Evolutionary conservation across 2,888 invertebrate species (phyloP), one percentile per base, ranked within the genome.

Genomic region (Germaria angustata): DNA sequence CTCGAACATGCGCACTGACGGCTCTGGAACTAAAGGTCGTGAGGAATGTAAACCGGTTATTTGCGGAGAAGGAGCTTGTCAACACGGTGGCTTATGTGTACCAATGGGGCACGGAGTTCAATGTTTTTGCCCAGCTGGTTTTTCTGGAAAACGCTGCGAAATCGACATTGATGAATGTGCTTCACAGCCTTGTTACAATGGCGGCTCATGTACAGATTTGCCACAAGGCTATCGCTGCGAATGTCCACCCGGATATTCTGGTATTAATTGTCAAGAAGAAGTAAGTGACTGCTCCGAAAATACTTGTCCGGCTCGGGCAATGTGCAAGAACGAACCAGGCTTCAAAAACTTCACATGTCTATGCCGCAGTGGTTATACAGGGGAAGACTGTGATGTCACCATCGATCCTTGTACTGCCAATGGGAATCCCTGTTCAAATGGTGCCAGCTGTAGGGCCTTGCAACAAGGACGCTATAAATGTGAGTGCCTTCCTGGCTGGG

Each of bases 401-500:
- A 96, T 97, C 86, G 96, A 97, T 92, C 97, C 97, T 1, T 97
- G 97, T 89, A 95, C 96, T 0, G 95, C 96, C 0, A 96, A 95
- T 88, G 96, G 96, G 75, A 97, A 97, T 88, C 97, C 98, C 9
- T 98, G 98, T 90, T 94, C 94, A 61, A 98, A 98, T 88, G 97
- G 97, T 4, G 98, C 96, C 4, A 94, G 95, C 46, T 98, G 98
- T 88, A 93, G 96, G 84, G 97, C 97, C 53, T 93, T 97, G 77
- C 96, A 96, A 90, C 97, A 97, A 92, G 98, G 98, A 11, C 93
- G 98, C 85, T 98, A 95, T 91, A 96, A 96, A 90, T 99, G 99
- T 90, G 97, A 98, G 90, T 99, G 99, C 90, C 92, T 96, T 69
- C 95, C 97, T 20, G 99, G 99, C 46, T 99, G 99, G 99, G 97